Evolutionary conservation across 2,888 invertebrate genomes (phyloP), one percentile per base, ranked within the genome.

Genomic region (Lycaena phlaeas): DNA sequence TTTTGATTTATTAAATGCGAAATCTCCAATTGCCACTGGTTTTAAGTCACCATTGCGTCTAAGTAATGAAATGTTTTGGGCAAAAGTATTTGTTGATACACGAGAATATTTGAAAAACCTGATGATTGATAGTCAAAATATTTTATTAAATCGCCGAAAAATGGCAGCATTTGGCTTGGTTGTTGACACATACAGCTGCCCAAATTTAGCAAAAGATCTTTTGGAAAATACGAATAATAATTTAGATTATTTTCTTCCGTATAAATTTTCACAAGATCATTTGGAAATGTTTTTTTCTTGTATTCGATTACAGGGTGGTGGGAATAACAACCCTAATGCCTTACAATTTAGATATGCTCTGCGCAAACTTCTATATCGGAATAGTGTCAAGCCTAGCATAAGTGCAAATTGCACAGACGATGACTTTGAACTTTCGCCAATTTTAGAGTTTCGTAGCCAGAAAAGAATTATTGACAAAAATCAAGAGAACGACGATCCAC

Each of bases 361-460:
- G 17, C 14, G 38, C 27, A 27, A 38, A 17, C n/a, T 27, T 9
- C 7, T 38, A 7, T 27, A 10, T 11, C 27, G 17, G 17, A 26
- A 38, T 28, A 14, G 17, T 28, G n/a, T 38, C n/a, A n/a, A 17
- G n/a, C 27, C 38, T 14, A 15, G 14, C 14, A 27, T 38, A 7
- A 27, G 28, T 27, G 27, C 27, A 6, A 27, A 27, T 17, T 17
- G 38, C 15, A 27, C 15, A 28, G 27, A 38, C n/a, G n/a, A n/a
- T n/a, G 11, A 27, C 10, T 27, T 10, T 27, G 27, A 27, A 10
- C n/a, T 15, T 25, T 31, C 39, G 9, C 30, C 22, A 2, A 25
- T 40, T 14, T 25, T 40, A n/a, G 39, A 40, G 14, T 40, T 40
- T 40, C 25, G 31, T 31, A 31, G 31, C 12, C 25, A 25, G 14